Percentiles rank a stretch among this genome's conserved stretches.
Evolutionary conservation across 2,797 vertebrate genomes (phyloP).

Genomic region (Lycodopsis pacificus): DNA sequence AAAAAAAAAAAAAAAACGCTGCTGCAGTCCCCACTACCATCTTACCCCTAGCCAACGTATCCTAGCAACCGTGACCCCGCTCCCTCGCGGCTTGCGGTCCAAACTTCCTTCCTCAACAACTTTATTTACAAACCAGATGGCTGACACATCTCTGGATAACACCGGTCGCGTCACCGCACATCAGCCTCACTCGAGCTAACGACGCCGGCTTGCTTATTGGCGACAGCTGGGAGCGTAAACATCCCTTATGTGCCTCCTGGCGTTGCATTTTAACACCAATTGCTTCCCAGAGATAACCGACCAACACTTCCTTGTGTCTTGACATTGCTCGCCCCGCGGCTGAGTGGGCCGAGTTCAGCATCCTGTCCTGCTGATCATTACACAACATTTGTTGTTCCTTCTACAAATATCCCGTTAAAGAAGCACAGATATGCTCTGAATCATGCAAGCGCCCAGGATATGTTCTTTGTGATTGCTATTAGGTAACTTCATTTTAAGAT

Average conservation of each 20-base stretch:
- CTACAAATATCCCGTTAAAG: conserved; percentile 20
- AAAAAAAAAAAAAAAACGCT: conserved; percentile 44
- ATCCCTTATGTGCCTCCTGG: conserved; percentile 38
- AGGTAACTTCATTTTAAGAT: conserved; percentile 20
- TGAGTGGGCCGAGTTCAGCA: conserved; percentile 28
- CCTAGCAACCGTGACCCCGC: conserved; percentile 78
- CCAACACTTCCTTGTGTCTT: conserved; percentile 36
- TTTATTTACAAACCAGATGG: conserved; percentile 81
- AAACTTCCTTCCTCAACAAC: conserved; percentile 78
- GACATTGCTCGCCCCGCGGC: conserved; percentile 36
- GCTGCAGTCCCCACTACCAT: conserved; percentile 65
- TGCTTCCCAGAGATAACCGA: conserved; percentile 39
- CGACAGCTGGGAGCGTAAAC: conserved; percentile 57
- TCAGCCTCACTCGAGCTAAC: conserved; percentile 36
- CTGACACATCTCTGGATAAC: conserved; percentile 62
- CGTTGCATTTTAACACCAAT: conserved; percentile 28
- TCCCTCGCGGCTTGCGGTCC: conserved; percentile 68
- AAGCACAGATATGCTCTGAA: conserved; percentile 39
- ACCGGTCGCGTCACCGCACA: conserved; percentile 30
- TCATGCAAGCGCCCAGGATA: conserved; percentile 52
- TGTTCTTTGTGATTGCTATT: conserved; percentile 56
- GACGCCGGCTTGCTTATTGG: conserved; percentile 13
- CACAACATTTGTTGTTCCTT: background rate
- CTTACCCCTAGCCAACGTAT: conserved; percentile 71
- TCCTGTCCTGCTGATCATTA: conserved; percentile 49